phyloP scores from a whole-genome alignment of 2,888 invertebrate genomes.

The Ophonus ardosiacus region DNA sequence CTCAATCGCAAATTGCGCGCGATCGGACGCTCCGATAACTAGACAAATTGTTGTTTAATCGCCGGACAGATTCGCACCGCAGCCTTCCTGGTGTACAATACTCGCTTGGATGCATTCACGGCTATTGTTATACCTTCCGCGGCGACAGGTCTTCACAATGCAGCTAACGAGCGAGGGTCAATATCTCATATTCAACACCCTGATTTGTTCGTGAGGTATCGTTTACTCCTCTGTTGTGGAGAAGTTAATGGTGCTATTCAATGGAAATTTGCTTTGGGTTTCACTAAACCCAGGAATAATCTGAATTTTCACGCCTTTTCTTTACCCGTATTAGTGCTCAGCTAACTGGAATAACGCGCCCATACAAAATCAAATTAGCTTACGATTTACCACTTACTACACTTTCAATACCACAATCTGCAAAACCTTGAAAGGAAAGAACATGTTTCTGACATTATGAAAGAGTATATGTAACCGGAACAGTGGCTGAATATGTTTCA shows the following conservation, averaged over 20 bases:
- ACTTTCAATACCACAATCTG: background rate
- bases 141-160: slow-evolving; percentile 70
- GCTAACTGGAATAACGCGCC: slow-evolving; percentile 9
- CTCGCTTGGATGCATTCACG: slow-evolving; percentile 16
- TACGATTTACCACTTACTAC: background rate
- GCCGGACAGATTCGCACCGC: slow-evolving; percentile 39
- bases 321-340: slow-evolving; percentile 8
- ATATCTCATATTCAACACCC: slow-evolving; percentile 56
- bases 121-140: slow-evolving; percentile 12
- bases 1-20: slow-evolving; percentile 70
- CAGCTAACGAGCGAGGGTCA: slow-evolving; percentile 72
- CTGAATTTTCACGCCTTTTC: slow-evolving; percentile 41
- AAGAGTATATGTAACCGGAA: background rate
- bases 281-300: slow-evolving; percentile 13
- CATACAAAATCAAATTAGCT: background rate
- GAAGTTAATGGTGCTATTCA: slow-evolving; percentile 14
- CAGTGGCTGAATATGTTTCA: background rate
- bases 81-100: slow-evolving; percentile 42
- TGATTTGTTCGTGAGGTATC: slow-evolving; percentile 17
- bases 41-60: slow-evolving; percentile 69
- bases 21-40: slow-evolving; percentile 67
- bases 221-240: slow-evolving; percentile 9
- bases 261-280: slow-evolving; percentile 45
- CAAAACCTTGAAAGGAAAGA: background rate
- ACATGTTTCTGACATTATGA: background rate